phyloP scores from a whole-genome alignment of 2,113 vertebrate genomes.

The Actinemys pallida region DNA sequence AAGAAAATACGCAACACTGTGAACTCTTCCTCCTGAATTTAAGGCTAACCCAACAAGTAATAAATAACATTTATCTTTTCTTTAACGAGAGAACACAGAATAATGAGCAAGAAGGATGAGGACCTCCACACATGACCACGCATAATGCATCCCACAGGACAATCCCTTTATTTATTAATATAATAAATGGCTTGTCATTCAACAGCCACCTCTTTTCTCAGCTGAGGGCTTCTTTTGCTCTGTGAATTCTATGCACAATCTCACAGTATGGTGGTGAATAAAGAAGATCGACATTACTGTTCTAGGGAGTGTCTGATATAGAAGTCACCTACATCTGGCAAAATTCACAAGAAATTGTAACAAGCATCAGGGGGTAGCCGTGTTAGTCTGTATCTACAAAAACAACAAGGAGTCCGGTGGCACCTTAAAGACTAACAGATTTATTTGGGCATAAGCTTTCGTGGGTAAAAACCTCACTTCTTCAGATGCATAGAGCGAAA shows the following conservation, averaged over 20 bases:
- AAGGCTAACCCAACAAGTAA: not conserved
- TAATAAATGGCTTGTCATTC: not conserved
- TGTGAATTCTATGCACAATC: not conserved
- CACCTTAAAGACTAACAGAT: too few species aligned
- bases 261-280: not conserved
- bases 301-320: not conserved
- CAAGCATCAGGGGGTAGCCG: too few species aligned
- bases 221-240: not conserved
- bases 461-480: too few species aligned
- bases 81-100: not conserved
- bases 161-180: not conserved
- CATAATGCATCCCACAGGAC: not conserved
- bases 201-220: not conserved
- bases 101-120: not conserved
- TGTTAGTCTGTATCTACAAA: too few species aligned
- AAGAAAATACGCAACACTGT: not conserved
- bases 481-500: too few species aligned
- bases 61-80: not conserved
- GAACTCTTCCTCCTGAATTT: not conserved
- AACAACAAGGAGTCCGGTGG: too few species aligned
- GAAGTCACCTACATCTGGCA: fast-evolving
- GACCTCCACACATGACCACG: not conserved
- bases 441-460: too few species aligned
- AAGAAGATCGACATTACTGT: not conserved
- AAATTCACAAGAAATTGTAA: too few species aligned